Base-by-base conservation (phyloP, 2,888 invertebrate genomes). In the Lypha dubia region DNA sequence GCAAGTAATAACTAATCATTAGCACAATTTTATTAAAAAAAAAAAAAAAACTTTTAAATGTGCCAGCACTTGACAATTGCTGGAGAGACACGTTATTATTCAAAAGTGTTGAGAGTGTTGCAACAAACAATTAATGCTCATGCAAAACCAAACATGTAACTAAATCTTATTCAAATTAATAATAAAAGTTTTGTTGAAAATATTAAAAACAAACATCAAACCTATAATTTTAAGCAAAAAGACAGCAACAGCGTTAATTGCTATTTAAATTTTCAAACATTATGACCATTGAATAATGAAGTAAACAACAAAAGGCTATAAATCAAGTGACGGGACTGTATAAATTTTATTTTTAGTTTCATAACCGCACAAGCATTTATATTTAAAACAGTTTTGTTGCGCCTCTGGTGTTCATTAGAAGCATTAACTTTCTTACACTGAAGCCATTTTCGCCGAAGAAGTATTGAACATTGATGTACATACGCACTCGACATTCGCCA, bases 1-100 rank as follows among this genome's bases (percentile, higher is more conserved):
- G 51, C 67, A 51, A 35, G 4, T 51, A 35, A 67, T 15, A 51
- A 67, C 67, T 13, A 49, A 65, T 49, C 65, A 65, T 65, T 65
- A 65, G 32, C 44, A 49, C 17, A 46, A 46, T 22, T 41, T 63
- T n/a, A 24, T 44, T 41, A 15, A 8, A 41, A n/a, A 44, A 24
- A n/a, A 60, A 35, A 13, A 15, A 9, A 9, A 24, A 22, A 41
- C 0, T 22, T 41, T 15, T 62, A 56, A 56, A 56, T 56, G n/a
- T 44, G 24, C 46, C 44, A 65, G 46, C 46, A 17, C 7, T 65
- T 20, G 46, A 32, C 49, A 65, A 49, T 49, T 65, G 3, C 49
- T 49, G 32, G 28, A 49, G 17, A 32, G 17, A 17, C 28, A 46
- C 28, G 17, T 65, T 63, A n/a, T 65, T 63, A n/a, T 7, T 44